Evolutionary conservation across 2,888 invertebrate species (phyloP), one percentile per base, ranked within the genome.

Genomic region (Watsonalla cultraria): DNA sequence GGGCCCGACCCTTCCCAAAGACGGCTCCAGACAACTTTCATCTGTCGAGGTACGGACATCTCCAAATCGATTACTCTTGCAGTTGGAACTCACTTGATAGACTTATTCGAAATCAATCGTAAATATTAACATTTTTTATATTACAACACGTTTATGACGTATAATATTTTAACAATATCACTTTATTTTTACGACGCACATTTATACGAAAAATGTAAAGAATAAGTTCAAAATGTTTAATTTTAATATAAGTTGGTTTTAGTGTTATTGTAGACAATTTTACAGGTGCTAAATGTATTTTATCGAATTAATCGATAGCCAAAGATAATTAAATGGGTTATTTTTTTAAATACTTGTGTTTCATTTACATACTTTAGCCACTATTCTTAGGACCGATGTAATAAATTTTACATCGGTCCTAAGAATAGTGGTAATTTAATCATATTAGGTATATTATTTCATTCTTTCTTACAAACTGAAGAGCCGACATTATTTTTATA

Each of bases 31-130:
- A 92, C 50, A 93, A 93, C 78, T 93, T 95, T 81, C 95, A 95
- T 61, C 85, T 96, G 57, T 96, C 95, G 72, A 93, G 94, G 68
- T 95, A 95, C 72, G 96, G 96, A 53, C 93, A 96, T 70, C 87
- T 96, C 50, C 94, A 95, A 86, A 96, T 96, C 65, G 96, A 96
- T 78, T 96, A 96, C 73, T 95, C 95, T 2, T 94, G 93, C 82
- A 96, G 95, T 83, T 96, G 96, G 96, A 94, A 94, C 80, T 95
- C 95, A 55, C 89, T 96, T 59, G 94, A 95, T 78, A 93, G 95
- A 72, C 94, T 95, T 65, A 96, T 96, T 69, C 91, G 92, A 58
- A 91, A 92, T 74, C 91, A 88, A 72, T 24, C 24, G 1, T 83
- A 72, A 46, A 24, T 13, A 6, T 46, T 51, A 50, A 45, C 0